phyloP scores from a whole-genome alignment of 2,797 vertebrate genomes.

The Tenualosa ilisha region DNA sequence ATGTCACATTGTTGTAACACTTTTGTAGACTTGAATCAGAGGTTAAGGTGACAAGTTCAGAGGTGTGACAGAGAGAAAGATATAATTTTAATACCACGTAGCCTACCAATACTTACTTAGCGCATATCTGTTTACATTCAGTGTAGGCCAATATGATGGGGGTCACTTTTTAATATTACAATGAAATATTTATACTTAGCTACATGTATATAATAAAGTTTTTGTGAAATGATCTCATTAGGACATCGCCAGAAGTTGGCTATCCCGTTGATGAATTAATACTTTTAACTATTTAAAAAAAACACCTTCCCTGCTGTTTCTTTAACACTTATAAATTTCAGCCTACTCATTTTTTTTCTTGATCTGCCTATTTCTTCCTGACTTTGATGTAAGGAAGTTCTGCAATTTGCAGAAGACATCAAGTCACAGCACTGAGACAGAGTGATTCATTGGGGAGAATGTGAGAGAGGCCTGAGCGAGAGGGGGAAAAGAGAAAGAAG shows the following conservation, averaged over 20 bases:
- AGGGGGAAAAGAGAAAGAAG: conserved; percentile 45
- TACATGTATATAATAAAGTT: too few relatives aligned
- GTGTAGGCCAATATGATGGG: too few relatives aligned
- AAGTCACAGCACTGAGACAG: conserved; percentile 55
- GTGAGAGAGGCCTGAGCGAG: conserved; percentile 34
- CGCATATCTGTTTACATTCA: too few relatives aligned
- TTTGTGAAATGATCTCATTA: too few relatives aligned
- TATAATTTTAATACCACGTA: too few relatives aligned
- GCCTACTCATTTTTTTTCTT: conserved; percentile 49
- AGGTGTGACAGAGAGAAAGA: neutral
- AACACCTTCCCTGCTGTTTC: conserved; percentile 48
- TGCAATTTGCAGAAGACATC: conserved; percentile 58
- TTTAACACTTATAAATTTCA: conserved; percentile 46
- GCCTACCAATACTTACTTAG: too few relatives aligned
- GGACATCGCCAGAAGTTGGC: too few relatives aligned
- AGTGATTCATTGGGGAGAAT: conserved; percentile 61
- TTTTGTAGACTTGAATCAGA: neutral
- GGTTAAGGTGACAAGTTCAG: neutral
- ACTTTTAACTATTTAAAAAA: neutral
- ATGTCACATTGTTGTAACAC: neutral
- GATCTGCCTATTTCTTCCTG: conserved; percentile 34
- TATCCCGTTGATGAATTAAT: neutral
- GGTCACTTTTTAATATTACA: too few relatives aligned
- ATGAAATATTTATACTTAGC: too few relatives aligned
- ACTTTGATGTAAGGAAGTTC: conserved; percentile 78